Evolutionary conservation across 2,888 invertebrate genomes (phyloP).

Genomic region (Salpingus planirostris): DNA sequence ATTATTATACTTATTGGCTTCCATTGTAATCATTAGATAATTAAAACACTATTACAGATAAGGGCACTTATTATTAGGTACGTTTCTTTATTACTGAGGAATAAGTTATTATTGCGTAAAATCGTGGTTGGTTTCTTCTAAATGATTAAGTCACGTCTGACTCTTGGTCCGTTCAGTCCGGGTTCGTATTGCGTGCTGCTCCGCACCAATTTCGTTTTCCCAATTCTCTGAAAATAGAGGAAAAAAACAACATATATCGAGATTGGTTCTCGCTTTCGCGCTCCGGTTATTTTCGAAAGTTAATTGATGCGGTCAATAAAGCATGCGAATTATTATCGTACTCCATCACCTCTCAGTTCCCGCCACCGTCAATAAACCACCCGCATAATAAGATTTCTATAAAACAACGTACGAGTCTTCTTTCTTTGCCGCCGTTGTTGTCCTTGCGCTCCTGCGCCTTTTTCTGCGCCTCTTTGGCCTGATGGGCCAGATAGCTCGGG

Average conservation of each 20-base stretch:
- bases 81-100: too few relatives aligned
- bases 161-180: constrained; percentile 32
- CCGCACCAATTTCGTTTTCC: constrained; percentile 34
- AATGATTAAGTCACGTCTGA: constrained; percentile 30
- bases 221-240: constrained; percentile 19
- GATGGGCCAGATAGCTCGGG: constrained; percentile 59
- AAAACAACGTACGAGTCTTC: constrained; percentile 34
- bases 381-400: constrained; percentile 24
- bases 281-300: too few relatives aligned
- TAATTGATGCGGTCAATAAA: too few relatives aligned
- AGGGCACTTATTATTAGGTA: too few relatives aligned
- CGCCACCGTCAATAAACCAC: constrained; percentile 11
- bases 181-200: constrained; percentile 39
- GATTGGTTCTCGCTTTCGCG: too few relatives aligned
- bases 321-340: too few relatives aligned
- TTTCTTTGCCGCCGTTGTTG: constrained; percentile 29
- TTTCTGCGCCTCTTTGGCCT: constrained; percentile 45
- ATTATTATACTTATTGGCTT: too few relatives aligned
- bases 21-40: too few relatives aligned
- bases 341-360: constrained; percentile 28
- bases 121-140: too few relatives aligned
- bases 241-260: not conserved
- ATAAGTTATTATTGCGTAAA: too few relatives aligned
- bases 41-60: too few relatives aligned
- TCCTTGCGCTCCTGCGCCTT: constrained; percentile 33